A percentile compares a stretch with the other conserved stretches of the same genome.
Evolutionary conservation across 2,113 vertebrate species (phyloP).

Genomic region (Parus major): DNA sequence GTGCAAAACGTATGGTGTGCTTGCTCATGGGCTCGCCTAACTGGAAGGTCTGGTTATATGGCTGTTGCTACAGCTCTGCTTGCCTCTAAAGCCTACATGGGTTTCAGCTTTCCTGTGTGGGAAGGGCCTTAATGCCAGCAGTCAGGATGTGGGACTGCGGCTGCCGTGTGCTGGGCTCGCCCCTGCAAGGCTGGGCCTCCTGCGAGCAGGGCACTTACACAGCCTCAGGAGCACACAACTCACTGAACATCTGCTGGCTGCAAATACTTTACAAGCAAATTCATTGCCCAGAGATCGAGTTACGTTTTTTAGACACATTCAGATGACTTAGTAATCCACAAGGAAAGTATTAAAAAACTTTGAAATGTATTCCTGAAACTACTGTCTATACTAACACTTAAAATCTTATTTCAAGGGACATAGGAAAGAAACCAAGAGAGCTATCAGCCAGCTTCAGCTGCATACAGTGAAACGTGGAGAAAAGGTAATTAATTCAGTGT

Average conservation of each 20-base stretch:
- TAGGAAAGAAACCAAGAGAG: slow-evolving; percentile 81
- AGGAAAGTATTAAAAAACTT: background rate
- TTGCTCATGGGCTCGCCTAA: background rate
- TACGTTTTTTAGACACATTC: background rate
- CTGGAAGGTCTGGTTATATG: background rate
- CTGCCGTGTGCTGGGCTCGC: rapidly evolving
- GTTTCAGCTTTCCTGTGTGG: background rate
- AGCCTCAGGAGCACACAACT: rapidly evolving
- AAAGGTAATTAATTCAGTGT: slow-evolving; percentile 76
- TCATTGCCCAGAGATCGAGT: background rate
- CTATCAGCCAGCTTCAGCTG: slow-evolving; percentile 78
- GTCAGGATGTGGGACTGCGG: rapidly evolving
- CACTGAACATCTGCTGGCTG: background rate
- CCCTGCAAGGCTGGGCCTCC: background rate
- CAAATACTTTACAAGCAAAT: background rate
- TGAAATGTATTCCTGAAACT: background rate
- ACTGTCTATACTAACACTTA: background rate
- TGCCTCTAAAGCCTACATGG: background rate
- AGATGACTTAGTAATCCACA: background rate
- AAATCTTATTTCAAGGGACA: slow-evolving; percentile 68
- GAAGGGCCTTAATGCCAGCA: background rate
- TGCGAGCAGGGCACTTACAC: rapidly evolving
- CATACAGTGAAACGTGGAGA: slow-evolving; percentile 80
- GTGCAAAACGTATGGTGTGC: background rate
- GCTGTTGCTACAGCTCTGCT: background rate